Base-by-base conservation (phyloP, 2,888 invertebrate species). In the Heteromurus nitidus region DNA sequence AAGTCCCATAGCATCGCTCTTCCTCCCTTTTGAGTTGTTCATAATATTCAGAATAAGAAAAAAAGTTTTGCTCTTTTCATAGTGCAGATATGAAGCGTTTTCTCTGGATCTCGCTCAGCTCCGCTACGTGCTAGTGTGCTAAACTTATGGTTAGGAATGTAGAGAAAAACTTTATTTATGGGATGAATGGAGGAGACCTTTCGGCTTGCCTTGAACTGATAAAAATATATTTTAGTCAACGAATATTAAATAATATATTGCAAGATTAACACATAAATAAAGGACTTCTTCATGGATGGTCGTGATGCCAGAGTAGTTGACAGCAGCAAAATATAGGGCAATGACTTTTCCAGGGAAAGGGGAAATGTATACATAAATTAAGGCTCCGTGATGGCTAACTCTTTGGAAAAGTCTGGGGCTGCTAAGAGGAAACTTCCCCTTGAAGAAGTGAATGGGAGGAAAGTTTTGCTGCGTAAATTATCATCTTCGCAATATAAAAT, bases 151-250 rank as follows among this genome's bases (percentile, higher is more conserved):
- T 26, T 26, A 13, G 18, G 20, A 62, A 62, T 9, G 9, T 26
- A 26, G 24, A 64, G 13, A n/a, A n/a, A n/a, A n/a, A n/a, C n/a
- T 42, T 64, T 64, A 64, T 64, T 64, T 64, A 64, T 64, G 64
- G 13, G 24, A 36, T 11, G 5, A 36, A 13, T 18, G 30, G n/a
- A 36, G 18, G 26, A 22, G 2, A 22, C 20, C 22, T 26, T 20
- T 55, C 20, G 13, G 9, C 9, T 50, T 50, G 2, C 20, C 16
- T 1, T 9, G 20, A 50, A 50, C 2, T 16, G 20, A 50, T n/a
- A 18, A 50, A 9, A 13, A 55, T 3, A 55, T n/a, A 26, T 26
- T 13, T 55, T 24, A 9, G 11, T 20, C 11, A 26, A 26, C 11
- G 2, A 11, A 55, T 55, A 18, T 18, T 24, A 26, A 16, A 55